These are phyloP conservation scores for Otus sunia DNA, from an alignment of 2,113 vertebrate species.

Conservation along the genomic window DNA sequence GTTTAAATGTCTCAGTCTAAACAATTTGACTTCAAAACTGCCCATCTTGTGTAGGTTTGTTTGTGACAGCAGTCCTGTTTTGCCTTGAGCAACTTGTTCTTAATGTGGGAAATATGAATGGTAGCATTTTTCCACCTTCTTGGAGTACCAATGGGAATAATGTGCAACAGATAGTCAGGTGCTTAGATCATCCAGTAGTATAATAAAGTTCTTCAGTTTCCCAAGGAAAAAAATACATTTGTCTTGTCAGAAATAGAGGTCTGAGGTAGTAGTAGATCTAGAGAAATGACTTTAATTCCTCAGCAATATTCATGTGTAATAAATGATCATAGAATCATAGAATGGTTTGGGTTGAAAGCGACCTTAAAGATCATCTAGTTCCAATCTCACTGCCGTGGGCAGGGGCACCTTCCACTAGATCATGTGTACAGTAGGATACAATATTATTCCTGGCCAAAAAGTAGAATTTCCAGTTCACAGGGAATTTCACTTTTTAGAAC, in stretches of 20 bases:
- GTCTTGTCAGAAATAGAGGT: not conserved
- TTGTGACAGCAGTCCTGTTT: not conserved
- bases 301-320: accelerated
- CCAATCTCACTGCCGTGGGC: no score
- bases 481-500: not conserved
- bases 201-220: not conserved
- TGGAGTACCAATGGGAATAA: not conserved
- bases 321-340: not conserved
- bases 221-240: not conserved
- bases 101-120: not conserved
- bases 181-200: not conserved
- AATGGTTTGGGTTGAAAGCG: no score
- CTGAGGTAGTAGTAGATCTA: not conserved
- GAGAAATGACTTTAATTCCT: not conserved
- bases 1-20: not conserved
- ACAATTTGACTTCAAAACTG: not conserved
- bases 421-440: not conserved
- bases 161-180: not conserved
- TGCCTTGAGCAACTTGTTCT: not conserved
- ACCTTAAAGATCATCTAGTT: no score
- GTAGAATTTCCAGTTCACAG: not conserved
- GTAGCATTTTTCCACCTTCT: not conserved
- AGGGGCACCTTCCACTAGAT: no score
- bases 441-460: not conserved
- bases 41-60: not conserved